phyloP scores from a whole-genome alignment of 2,888 invertebrate genomes.

The Oxycera nigricornis region DNA sequence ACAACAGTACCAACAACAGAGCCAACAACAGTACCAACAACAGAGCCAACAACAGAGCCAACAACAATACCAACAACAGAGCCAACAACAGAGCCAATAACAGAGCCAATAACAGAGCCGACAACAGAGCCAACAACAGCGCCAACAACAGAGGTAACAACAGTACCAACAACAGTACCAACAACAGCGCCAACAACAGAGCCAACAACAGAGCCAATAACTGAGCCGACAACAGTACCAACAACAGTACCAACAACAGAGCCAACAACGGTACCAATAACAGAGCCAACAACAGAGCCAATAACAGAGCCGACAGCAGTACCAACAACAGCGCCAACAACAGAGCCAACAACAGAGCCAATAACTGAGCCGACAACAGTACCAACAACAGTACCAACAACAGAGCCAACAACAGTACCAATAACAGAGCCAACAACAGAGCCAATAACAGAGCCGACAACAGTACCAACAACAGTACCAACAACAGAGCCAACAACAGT shows the following conservation, averaged over 20 bases:
- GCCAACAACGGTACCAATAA: background rate
- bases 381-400: background rate
- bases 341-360: background rate
- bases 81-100: conserved; percentile 17
- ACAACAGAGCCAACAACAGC: background rate
- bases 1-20: background rate
- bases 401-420: background rate
- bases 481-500: background rate
- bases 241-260: background rate
- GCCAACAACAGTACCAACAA: background rate
- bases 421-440: background rate
- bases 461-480: background rate
- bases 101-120: background rate
- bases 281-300: background rate
- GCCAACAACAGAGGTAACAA: background rate
- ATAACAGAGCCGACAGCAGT: background rate
- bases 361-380: background rate
- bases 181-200: background rate
- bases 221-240: background rate
- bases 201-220: background rate
- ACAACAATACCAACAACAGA: background rate
- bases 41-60: background rate
- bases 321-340: background rate
- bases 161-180: background rate
- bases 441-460: background rate